These are phyloP conservation scores for Oreochromis mossambicus DNA, from an alignment of 2,797 vertebrate species.

Conservation along the genomic window DNA sequence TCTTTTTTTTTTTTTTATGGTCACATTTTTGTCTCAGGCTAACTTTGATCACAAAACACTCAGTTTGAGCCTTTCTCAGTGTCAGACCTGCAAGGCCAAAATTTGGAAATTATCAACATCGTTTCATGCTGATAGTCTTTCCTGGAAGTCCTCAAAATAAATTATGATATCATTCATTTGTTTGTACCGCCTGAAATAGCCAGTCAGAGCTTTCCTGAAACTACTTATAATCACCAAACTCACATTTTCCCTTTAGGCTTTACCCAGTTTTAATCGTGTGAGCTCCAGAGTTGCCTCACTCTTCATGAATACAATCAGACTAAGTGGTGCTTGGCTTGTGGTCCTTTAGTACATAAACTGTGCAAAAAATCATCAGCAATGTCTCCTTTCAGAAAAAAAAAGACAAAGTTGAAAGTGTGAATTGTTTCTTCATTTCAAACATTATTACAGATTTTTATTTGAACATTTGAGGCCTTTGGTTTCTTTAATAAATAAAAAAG, in stretches of 20 bases:
- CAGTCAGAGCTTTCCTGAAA: background rate
- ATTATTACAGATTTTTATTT: background rate
- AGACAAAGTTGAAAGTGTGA: background rate
- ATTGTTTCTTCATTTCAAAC: background rate
- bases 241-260: background rate
- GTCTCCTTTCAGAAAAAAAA: background rate
- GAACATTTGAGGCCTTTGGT: background rate
- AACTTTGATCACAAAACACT: background rate
- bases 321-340: too few species aligned
- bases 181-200: background rate
- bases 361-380: background rate
- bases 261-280: background rate
- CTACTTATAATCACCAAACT: background rate
- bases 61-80: background rate
- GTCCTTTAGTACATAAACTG: background rate
- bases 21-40: background rate
- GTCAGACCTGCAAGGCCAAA: background rate
- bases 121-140: background rate
- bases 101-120: background rate
- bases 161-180: background rate
- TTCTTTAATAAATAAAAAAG: background rate
- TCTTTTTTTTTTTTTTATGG: background rate
- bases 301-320: background rate
- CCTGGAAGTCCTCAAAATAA: background rate
- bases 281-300: background rate